phyloP scores from a whole-genome alignment of 2,113 vertebrate species.

The pig (Sus scrofa) region T2T-Sscrofa CM000819.6:141807001-141807500 shows the following conservation, averaged over 20 bases:
- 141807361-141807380: neutral
- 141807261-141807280: neutral
- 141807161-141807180: neutral
- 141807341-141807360: neutral
- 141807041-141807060: too few species aligned
- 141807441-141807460: neutral
- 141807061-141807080: accelerated
- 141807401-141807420: neutral
- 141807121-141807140: neutral
- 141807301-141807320: neutral
- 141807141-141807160: neutral
- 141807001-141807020: accelerated
- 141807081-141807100: neutral
- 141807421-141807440: neutral
- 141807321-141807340: neutral
- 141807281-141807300: neutral
- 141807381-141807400: neutral
- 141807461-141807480: neutral
- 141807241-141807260: accelerated
- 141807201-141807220: neutral
- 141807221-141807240: neutral
- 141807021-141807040: too few species aligned
- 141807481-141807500: neutral
- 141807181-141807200: too few species aligned
- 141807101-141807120: neutral